phyloP scores from a whole-genome alignment of 2,113 vertebrate species.

The Larimichthys polyactis region DNA sequence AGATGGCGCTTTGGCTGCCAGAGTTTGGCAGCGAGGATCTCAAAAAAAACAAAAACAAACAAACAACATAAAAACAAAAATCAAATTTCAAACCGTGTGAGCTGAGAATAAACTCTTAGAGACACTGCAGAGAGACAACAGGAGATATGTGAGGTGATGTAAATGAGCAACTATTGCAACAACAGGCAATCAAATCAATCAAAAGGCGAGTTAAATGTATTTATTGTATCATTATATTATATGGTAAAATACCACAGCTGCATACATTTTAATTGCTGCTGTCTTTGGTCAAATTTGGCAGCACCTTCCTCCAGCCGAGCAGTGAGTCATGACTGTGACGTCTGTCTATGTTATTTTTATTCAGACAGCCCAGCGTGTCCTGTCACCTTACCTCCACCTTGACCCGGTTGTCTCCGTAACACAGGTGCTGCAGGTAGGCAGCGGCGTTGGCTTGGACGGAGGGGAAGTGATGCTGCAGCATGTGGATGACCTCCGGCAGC shows the following conservation, averaged over 20 bases:
- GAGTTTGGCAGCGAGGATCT: constrained; percentile 13
- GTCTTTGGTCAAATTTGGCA: background rate
- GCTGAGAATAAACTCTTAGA: constrained; percentile 29
- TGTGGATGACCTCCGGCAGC: constrained; percentile 91
- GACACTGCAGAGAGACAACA: background rate
- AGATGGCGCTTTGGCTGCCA: constrained; percentile 70
- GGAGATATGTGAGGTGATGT: background rate
- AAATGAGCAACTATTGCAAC: background rate
- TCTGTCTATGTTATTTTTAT: constrained; percentile 42
- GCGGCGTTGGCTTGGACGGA: constrained; percentile 97
- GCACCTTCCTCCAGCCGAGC: background rate
- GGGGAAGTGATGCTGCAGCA: constrained; percentile 90
- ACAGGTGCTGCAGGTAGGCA: constrained; percentile 97
- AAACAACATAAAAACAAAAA: too few relatives aligned
- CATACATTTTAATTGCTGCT: background rate
- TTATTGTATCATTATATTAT: too few relatives aligned
- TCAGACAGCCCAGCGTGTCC: constrained; percentile 9
- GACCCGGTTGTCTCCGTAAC: constrained; percentile 96
- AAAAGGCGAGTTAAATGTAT: background rate
- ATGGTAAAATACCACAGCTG: background rate
- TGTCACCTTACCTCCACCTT: constrained; percentile 88
- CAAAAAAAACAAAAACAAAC: background rate
- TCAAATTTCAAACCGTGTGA: constrained; percentile 33
- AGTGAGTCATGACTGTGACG: constrained; percentile 45
- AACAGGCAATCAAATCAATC: background rate